Conservation (phyloP, 2,797 vertebrate genomes). For the Tragelaphus eurycerus region DNA sequence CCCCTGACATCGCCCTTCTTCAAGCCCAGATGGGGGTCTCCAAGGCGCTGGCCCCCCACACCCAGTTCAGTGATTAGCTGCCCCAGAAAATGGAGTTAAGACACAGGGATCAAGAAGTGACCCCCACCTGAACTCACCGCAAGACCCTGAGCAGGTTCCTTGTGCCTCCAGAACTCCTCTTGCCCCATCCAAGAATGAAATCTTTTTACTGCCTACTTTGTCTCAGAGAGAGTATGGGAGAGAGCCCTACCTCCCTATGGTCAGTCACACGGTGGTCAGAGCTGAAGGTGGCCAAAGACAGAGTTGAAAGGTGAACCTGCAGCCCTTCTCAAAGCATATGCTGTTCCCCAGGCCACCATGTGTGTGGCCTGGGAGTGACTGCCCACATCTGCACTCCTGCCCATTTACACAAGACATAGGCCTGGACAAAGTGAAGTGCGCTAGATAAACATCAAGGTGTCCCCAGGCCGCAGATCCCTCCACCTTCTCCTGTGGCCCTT, state of each 20-base stretch:
- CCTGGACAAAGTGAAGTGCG: too few species aligned
- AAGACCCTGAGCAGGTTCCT: not conserved
- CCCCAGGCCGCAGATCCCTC: not conserved
- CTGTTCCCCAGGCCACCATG: not conserved
- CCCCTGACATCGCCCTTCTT: not conserved
- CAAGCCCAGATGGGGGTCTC: not conserved
- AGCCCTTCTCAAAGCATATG: not conserved
- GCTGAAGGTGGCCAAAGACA: not conserved
- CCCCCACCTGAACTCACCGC: not conserved
- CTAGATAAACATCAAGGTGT: not conserved
- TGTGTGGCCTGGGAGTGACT: not conserved
- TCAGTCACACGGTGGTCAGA: not conserved
- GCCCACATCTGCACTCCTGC: not conserved
- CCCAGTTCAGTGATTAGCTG: not conserved
- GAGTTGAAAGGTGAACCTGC: not conserved
- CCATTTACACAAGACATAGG: not conserved
- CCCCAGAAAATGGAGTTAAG: not conserved
- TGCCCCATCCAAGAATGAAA: not conserved
- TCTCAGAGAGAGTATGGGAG: not conserved
- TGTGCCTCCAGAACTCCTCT: not conserved
- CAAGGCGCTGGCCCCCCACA: not conserved
- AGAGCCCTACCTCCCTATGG: too few species aligned
- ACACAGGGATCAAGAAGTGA: not conserved
- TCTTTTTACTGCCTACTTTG: not conserved
- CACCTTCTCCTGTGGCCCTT: not conserved